Evolutionary conservation across 2,888 invertebrate species (phyloP).

Genomic region (Lasius fuliginosus): DNA sequence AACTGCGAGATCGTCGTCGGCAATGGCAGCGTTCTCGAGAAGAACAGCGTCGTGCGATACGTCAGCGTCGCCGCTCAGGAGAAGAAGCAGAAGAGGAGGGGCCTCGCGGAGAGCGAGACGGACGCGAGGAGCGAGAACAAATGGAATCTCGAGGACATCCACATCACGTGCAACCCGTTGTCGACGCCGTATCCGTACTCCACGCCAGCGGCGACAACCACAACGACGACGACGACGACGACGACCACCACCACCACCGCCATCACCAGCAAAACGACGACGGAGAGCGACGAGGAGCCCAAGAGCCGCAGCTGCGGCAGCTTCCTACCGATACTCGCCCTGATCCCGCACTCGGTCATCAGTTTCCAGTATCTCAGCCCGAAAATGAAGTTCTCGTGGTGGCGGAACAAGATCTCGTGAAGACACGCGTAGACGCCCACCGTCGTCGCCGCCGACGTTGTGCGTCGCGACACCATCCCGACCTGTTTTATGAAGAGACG

Average conservation of each 20-base stretch:
- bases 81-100: constrained; percentile 40
- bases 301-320: constrained; percentile 81
- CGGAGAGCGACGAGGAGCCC: constrained; percentile 77
- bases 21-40: not conserved
- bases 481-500: constrained; percentile 26
- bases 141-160: constrained; percentile 77
- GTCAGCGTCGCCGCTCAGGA: constrained; percentile 11
- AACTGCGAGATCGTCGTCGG: not conserved
- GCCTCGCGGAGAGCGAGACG: constrained; percentile 19
- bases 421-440: constrained; percentile 83
- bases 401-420: constrained; percentile 91
- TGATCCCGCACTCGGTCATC: constrained; percentile 83
- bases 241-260: constrained; percentile 74
- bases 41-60: constrained; percentile 27
- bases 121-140: constrained; percentile 64
- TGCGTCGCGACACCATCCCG: constrained; percentile 25
- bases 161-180: constrained; percentile 82
- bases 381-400: constrained; percentile 89
- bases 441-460: constrained; percentile 46
- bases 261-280: constrained; percentile 57
- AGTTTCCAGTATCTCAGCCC: constrained; percentile 86
- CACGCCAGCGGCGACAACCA: constrained; percentile 76
- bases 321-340: constrained; percentile 83
- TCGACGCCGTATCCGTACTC: constrained; percentile 83
- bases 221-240: constrained; percentile 64